A percentile compares a stretch with the other conserved stretches of the same genome.
phyloP scores from a whole-genome alignment of 2,113 vertebrate species.

The Willisornis vidua region DNA sequence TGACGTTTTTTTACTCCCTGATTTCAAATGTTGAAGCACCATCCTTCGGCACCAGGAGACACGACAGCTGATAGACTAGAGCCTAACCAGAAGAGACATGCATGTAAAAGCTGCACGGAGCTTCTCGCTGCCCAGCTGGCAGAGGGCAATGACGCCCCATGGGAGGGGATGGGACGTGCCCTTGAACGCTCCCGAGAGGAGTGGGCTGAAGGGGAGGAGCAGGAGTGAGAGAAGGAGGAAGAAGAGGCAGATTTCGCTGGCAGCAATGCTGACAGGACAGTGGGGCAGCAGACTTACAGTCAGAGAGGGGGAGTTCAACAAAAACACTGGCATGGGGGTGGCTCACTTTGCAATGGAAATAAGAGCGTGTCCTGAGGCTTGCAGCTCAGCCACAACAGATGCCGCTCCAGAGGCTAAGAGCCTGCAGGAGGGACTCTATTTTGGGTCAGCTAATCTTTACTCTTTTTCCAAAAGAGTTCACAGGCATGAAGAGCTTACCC shows the following conservation, averaged over 20 bases:
- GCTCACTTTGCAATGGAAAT: background rate
- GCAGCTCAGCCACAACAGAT: background rate
- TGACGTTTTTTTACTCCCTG: background rate
- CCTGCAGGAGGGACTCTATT: background rate
- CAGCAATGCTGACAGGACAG: background rate
- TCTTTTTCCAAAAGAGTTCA: background rate
- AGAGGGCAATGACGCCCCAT: background rate
- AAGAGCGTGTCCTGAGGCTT: background rate
- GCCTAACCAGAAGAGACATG: background rate
- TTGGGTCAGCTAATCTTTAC: background rate
- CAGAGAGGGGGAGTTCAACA: background rate
- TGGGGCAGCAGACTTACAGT: background rate
- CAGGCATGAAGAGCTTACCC: background rate
- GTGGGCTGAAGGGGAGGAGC: background rate
- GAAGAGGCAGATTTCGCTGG: background rate
- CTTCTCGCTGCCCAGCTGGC: background rate
- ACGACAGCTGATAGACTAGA: background rate
- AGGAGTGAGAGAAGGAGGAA: background rate
- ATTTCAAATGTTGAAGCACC: conserved; percentile 9
- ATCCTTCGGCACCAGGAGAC: conserved; percentile 6
- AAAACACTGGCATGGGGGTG: accelerated
- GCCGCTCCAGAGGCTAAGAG: background rate
- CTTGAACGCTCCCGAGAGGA: accelerated
- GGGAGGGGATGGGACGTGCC: background rate
- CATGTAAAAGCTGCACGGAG: background rate